Conservation (phyloP, 1,140 invertebrate species). For the Drosophila bifasciata region DNA sequence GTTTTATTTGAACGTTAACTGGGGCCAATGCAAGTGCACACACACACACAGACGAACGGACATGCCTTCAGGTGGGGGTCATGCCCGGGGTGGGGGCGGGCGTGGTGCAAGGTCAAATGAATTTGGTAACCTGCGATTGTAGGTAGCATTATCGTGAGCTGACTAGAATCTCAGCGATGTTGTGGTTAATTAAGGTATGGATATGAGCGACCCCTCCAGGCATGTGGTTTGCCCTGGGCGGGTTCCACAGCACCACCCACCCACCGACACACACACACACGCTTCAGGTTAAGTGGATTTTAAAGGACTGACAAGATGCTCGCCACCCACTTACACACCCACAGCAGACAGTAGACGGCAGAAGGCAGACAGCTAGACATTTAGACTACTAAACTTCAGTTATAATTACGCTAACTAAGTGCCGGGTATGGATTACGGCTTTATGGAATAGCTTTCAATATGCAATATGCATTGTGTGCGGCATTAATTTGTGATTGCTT, state of each 20-base stretch:
- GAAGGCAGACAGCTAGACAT: conserved; percentile 8
- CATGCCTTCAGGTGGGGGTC: background rate
- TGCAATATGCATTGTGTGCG: conserved; percentile 49
- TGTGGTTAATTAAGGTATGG: conserved; percentile 69
- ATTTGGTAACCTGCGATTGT: conserved; percentile 7
- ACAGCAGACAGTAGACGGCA: too few relatives aligned
- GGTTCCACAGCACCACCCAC: background rate
- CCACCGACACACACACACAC: conserved; percentile 1
- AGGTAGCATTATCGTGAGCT: conserved; percentile 33
- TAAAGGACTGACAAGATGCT: conserved; percentile 23
- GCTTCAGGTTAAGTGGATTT: background rate
- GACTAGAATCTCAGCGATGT: conserved; percentile 39
- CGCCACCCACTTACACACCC: background rate
- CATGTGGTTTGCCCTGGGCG: conserved; percentile 48
- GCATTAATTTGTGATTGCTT: conserved; percentile 77
- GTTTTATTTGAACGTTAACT: conserved; percentile 36
- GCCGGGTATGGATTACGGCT: conserved; percentile 55
- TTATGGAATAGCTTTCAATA: conserved; percentile 41
- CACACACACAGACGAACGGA: too few relatives aligned
- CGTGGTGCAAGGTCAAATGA: conserved; percentile 37
- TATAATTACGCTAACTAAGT: conserved; percentile 54
- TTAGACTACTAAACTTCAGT: conserved; percentile 4
- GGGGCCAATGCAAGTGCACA: conserved; percentile 40
- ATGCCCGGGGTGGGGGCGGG: background rate
- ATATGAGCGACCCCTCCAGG: conserved; percentile 41